Evolutionary conservation across 2,888 invertebrate genomes (phyloP), one percentile per base, ranked within the genome.

Genomic region (Cosmia pyralina): DNA sequence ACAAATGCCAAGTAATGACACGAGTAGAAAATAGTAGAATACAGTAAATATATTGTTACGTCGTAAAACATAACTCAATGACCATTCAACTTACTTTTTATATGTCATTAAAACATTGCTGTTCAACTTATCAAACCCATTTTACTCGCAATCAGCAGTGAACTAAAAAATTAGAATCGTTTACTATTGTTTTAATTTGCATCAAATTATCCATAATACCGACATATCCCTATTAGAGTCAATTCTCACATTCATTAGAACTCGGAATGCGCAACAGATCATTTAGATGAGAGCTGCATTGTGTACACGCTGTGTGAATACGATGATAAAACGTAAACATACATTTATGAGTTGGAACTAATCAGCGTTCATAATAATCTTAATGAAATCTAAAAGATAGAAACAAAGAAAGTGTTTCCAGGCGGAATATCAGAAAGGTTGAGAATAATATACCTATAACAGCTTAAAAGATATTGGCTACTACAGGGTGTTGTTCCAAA

Each of bases 241-340:
- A 76, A 85, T 92, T 92, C 92, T 88, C 92, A 92, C 90, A 91
- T 90, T 89, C 85, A 88, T 89, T 90, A 89, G 44, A 62, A 71
- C 60, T 78, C 67, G 67, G 75, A 75, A 84, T 79, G 77, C 53
- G 65, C 76, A 72, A 50, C 73, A 72, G 53, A 77, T 77, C 71
- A 81, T 81, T 84, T 75, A 76, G 79, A 55, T 59, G 55, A 73
- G 67, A 65, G 75, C 46, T 73, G 75, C 74, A 77, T 84, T 80
- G 75, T 77, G 74, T 69, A 74, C 72, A 78, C 68, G 77, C 64
- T 52, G 50, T 68, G 69, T 76, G 72, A 78, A 82, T 77, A 76
- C 75, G 75, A 74, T 67, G 73, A 66, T 75, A 71, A 71, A 68
- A 71, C 34, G 70, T 53, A 88, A 90, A 75, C 64, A 69, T 57